Evolutionary conservation across 2,888 invertebrate species (phyloP), one percentile per base, ranked within the genome.

Genomic region (Lottia gigantea): DNA sequence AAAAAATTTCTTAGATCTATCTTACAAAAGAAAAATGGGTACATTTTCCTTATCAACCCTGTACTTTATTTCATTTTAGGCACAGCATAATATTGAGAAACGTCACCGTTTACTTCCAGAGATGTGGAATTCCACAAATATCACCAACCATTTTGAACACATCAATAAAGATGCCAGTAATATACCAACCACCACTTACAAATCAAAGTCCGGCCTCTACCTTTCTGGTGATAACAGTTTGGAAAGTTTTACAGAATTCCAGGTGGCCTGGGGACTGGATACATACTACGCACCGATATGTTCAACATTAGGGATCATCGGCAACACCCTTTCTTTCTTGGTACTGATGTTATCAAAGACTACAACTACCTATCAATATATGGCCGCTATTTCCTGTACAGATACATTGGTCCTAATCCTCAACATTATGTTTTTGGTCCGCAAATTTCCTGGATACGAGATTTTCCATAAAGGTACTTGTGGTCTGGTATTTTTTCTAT

Each of bases 401-500:
- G 75, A 73, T 62, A 67, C 71, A 12, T 45, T 73, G n/a, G 66
- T 74, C 16, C 72, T 72, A 26, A 26, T 71, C 23, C 31, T 65
- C 65, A 74, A 71, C 67, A 64, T 73, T 31, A 67, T 73, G 45
- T 73, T 71, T 46, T 45, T 73, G 66, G 69, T 69, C 12, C 64
- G 68, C 1, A 73, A 73, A 64, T 73, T 73, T 49, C 68, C 70
- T 7, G 73, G 71, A 19, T 66, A 69, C 46, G 73, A 74, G 64
- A 64, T 68, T 7, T 49, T 74, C 46, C 63, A 63, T 40, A 12
- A 64, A 1, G 68, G 68, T 23, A 63, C 71, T 14, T 74, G 74
- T 68, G 66, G 66, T n/a, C 61, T 74, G 11, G 46, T 74, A 0
- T 67, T 62, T 31, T 74, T 74, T 19, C 62, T 71, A 12, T 65